Evolutionary conservation across 2,888 invertebrate species (phyloP).

Genomic region (Alitta virens): DNA sequence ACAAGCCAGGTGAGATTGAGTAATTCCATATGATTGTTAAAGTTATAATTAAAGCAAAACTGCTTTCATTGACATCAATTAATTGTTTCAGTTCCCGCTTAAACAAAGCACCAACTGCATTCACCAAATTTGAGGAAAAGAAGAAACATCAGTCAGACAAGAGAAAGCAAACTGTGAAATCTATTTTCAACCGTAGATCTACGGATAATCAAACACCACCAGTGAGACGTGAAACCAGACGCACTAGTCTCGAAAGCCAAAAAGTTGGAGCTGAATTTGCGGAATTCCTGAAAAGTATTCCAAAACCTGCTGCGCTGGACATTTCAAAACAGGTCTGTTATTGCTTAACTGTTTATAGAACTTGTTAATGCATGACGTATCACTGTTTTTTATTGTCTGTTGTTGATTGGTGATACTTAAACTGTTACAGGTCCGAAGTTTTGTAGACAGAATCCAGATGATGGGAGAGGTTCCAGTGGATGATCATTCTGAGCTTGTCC

Average conservation of each 20-base stretch:
- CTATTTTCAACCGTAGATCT: constrained; percentile 69
- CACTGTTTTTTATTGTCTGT: background rate
- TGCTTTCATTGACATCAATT: no score
- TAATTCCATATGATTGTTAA: no score
- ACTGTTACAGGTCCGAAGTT: constrained; percentile 58
- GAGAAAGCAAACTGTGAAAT: constrained; percentile 73
- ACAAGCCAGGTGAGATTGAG: background rate
- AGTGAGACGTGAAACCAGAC: background rate
- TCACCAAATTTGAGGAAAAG: constrained; percentile 83
- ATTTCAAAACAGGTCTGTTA: constrained; percentile 62
- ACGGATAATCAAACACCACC: background rate
- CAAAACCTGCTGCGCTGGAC: constrained; percentile 55
- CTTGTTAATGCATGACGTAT: no score
- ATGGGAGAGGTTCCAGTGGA: constrained; percentile 56
- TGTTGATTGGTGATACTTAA: no score
- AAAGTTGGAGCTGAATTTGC: constrained; percentile 56
- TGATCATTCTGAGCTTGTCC: constrained; percentile 81
- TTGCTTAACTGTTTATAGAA: constrained; percentile 24
- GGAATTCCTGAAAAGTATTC: constrained; percentile 53
- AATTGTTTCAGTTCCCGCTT: no score
- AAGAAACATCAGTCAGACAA: constrained; percentile 77
- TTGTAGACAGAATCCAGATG: constrained; percentile 54
- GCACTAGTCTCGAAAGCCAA: constrained; percentile 52
- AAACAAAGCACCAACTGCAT: constrained; percentile 49
- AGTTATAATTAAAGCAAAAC: no score